Conservation (phyloP, 1,140 invertebrate species). For the Helicoverpa armigera region DNA sequence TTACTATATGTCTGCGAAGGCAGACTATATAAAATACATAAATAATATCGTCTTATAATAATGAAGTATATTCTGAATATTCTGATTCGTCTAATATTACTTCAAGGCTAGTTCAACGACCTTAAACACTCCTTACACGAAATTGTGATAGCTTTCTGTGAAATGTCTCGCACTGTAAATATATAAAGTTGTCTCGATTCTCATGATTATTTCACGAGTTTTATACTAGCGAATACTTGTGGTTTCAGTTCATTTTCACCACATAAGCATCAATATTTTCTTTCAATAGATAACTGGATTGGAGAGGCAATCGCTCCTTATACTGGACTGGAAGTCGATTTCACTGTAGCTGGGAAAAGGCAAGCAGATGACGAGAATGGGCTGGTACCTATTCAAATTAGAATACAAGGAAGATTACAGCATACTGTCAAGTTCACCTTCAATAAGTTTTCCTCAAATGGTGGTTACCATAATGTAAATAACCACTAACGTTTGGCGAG, state of each 20-base stretch:
- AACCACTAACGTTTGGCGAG: too few relatives aligned
- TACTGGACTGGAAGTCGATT: too few relatives aligned
- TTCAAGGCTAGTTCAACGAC: conserved; percentile 6
- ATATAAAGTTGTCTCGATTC: conserved; percentile 10
- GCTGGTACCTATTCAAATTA: too few relatives aligned
- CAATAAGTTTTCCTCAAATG: too few relatives aligned
- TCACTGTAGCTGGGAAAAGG: too few relatives aligned
- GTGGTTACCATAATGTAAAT: too few relatives aligned
- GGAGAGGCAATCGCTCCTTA: too few relatives aligned
- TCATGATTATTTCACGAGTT: conserved; percentile 3
- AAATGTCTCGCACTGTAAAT: background rate
- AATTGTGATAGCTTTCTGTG: conserved; percentile 8
- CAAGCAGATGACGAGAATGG: too few relatives aligned
- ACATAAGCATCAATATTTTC: too few relatives aligned
- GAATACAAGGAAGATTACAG: too few relatives aligned
- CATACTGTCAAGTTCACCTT: too few relatives aligned
- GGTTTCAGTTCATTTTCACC: background rate
- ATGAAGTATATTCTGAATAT: background rate
- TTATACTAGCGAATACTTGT: background rate
- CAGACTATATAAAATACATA: conserved; percentile 24
- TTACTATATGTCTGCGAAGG: background rate
- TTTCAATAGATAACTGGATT: too few relatives aligned
- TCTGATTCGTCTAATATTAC: conserved; percentile 7
- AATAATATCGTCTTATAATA: conserved; percentile 1
- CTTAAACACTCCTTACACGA: background rate